phyloP scores from a whole-genome alignment of 2,113 vertebrate species.

The Nymphicus hollandicus region DNA sequence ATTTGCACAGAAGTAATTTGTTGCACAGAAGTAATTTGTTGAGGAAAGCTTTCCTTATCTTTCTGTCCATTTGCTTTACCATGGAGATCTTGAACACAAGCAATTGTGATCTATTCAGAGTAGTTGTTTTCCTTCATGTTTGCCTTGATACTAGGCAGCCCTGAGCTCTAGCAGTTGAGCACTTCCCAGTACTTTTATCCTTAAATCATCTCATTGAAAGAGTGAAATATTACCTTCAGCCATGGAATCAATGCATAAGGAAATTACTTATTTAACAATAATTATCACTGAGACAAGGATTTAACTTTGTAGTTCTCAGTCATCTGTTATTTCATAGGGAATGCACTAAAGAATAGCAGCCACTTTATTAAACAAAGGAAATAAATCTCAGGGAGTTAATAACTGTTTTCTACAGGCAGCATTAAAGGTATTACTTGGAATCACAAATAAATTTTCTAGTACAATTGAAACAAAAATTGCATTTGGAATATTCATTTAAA shows the following conservation, averaged over 20 bases:
- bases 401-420: neutral
- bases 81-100: neutral
- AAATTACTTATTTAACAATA: conserved; percentile 7
- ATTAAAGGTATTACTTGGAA: neutral
- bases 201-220: neutral
- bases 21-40: neutral
- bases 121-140: neutral
- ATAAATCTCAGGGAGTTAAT: neutral
- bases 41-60: neutral
- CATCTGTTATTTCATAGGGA: neutral
- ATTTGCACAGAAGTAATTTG: neutral
- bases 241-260: neutral
- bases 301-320: neutral
- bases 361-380: neutral
- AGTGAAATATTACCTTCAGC: neutral
- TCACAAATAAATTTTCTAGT: neutral
- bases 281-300: neutral
- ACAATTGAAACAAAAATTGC: neutral
- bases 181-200: neutral
- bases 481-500: neutral
- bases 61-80: neutral
- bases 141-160: neutral
- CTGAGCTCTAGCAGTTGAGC: neutral
- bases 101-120: neutral
- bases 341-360: neutral